These are phyloP conservation scores for Phytoseiulus persimilis DNA, from an alignment of 2,888 invertebrate genomes.

Conservation along the genomic window DNA sequence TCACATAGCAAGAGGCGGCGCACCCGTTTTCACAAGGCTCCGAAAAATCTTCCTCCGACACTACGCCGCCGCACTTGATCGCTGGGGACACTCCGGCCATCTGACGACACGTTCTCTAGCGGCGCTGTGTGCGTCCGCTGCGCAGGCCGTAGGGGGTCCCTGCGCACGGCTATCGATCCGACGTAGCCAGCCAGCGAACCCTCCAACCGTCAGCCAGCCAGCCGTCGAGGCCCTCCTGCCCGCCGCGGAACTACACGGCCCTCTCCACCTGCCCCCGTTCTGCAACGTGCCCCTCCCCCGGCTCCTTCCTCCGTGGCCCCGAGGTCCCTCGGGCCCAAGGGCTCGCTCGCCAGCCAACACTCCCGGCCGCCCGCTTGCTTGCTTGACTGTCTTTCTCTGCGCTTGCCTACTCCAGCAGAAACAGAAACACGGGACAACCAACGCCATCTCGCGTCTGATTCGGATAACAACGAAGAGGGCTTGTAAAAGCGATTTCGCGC, in stretches of 20 bases:
- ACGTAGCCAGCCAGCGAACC: not conserved
- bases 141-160: conserved; percentile 33
- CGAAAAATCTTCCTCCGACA: conserved; percentile 24
- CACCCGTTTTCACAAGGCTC: conserved; percentile 26
- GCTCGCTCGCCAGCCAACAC: not conserved
- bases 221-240: conserved; percentile 13
- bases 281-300: not conserved
- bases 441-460: not conserved
- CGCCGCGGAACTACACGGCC: conserved; percentile 7
- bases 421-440: not conserved
- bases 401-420: not conserved
- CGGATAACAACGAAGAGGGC: not conserved
- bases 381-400: not conserved
- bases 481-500: not conserved
- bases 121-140: conserved; percentile 35
- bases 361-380: not conserved
- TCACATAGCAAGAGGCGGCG: conserved; percentile 35
- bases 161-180: conserved; percentile 38
- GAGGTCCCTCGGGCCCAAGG: not conserved
- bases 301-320: not conserved
- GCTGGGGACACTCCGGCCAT: conserved; percentile 37
- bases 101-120: conserved; percentile 38
- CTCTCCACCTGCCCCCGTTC: not conserved
- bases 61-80: conserved; percentile 24
- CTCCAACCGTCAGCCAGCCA: conserved; percentile 6